Evolutionary conservation across 1,140 invertebrate genomes (phyloP), one percentile per base, ranked within the genome.

Genomic region (silkworm (Bombyx mori)): DNA sequence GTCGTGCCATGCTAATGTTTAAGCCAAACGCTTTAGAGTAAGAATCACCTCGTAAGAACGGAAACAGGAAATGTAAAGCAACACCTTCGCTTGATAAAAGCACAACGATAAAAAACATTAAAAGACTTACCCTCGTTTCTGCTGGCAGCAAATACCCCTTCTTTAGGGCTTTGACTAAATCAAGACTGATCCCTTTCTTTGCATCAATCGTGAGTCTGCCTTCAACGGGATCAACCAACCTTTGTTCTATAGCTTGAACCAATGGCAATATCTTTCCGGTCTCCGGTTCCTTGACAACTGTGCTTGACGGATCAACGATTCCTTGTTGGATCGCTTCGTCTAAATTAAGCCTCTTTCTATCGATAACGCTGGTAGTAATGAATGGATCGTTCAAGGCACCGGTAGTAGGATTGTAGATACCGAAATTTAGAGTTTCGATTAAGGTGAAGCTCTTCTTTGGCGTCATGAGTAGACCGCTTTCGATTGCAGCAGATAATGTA

Each of bases 61-160:
- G 69, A 72, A 77, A 75, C 69, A 81, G 69, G 64, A 64, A 80
- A 81, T 67, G 63, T 70, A 77, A 82, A 85, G 82, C 82, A 77
- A 85, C 80, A 87, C 84, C 84, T 79, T 75, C 74, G 78, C 77
- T 82, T 73, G 68, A 73, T 73, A 69, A 55, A 86, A 85, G 81
- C 81, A 82, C 71, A 75, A 62, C 61, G 62, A 60, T 66, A 56
- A 56, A 68, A 57, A 71, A 53, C 57, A 56, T n/a, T 55, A 61
- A 60, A 42, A 66, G 69, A 94, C 95, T 97, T 92, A 97, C 96
- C 95, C 95, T 92, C 78, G 95, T 94, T 91, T 96, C 94, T 79
- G 95, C 95, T 79, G 96, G 92, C 87, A 97, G 91, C 66, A 97
- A 92, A 86, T 94, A 93, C 73, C 96, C 95, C 83, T 93, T 92